Conservation (phyloP, 23 tunicate species). For the Styela plicata region DNA sequence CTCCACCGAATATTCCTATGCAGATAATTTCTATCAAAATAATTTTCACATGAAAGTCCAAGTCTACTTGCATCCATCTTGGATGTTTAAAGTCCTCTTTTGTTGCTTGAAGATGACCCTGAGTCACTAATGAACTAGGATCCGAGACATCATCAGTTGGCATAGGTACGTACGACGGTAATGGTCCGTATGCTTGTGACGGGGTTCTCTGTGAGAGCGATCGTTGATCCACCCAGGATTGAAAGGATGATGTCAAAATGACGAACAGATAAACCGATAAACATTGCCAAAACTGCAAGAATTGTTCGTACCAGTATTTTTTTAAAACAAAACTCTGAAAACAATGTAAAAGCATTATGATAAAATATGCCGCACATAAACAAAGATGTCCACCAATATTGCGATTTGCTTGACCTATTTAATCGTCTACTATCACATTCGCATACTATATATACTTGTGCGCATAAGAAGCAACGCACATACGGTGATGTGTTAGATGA, state of each 20-base stretch:
- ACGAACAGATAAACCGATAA: constrained; percentile 65
- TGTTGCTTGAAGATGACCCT: too few species aligned
- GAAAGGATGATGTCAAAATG: constrained; percentile 80
- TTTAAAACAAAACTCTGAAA: constrained; percentile 39
- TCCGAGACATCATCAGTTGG: too few species aligned
- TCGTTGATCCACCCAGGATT: constrained; percentile 75
- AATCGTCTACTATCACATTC: too few species aligned
- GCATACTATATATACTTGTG: too few species aligned
- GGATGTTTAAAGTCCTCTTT: background rate
- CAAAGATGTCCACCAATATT: too few species aligned
- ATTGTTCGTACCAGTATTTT: constrained; percentile 43
- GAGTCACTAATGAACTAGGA: too few species aligned
- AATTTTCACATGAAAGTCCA: constrained; percentile 7
- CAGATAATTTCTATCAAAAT: constrained; percentile 52
- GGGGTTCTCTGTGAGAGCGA: constrained; percentile 39
- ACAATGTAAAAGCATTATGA: too few species aligned
- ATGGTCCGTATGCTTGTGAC: background rate
- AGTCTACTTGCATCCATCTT: background rate
- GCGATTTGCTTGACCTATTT: too few species aligned
- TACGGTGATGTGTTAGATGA: too few species aligned
- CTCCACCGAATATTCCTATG: constrained; percentile 65
- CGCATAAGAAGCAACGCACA: too few species aligned
- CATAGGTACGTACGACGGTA: background rate
- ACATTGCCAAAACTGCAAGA: constrained; percentile 16
- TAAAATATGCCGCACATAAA: too few species aligned